Base-by-base conservation (phyloP, 1,140 invertebrate species). In the Drosophila tropicalis region DNA sequence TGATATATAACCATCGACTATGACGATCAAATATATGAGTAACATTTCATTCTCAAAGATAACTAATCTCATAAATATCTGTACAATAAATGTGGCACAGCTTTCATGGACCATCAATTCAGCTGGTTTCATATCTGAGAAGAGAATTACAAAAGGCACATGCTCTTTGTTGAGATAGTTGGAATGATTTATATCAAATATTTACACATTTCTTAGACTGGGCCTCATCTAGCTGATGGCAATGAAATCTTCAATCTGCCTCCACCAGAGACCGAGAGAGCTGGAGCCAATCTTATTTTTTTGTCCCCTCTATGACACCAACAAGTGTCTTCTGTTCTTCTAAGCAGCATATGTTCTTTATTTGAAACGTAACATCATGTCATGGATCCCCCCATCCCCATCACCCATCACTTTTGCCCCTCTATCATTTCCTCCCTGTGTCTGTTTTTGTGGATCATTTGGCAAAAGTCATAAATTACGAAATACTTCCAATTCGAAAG, bases 381-480 rank as follows among this genome's bases (percentile, higher is more conserved):
- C 29, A 29, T 29, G 29, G 29, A 29, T 29, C 29, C 29, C 29
- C 29, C 5, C 2, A 7, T 9, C 7, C 17, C 9, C 19, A n/a
- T 41, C 7, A 34, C 39, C 72, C n/a, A n/a, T 40, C 61, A 62
- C 67, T 9, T 9, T 25, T 55, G 0, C 44, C 44, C 7, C 44
- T 3, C 17, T 19, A 9, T 22, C 44, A 15, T 17, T 22, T n/a
- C n/a, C 44, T 5, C 44, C 1, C 73, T 79, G 72, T 29, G 29
- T 29, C 29, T 29, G 29, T 29, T 29, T 78, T 72, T 64, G 74
- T 36, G 57, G 62, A 54, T 78, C 72, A 70, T 76, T 87, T 81
- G 73, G 64, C 55, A 70, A 73, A 66, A 17, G 76, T 54, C 76
- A 87, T 86, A 86, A 86, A 86, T 86, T 73, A 86, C 54, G 67